Percentiles rank a stretch among this genome's conserved stretches.
Evolutionary conservation across 2,888 invertebrate genomes (phyloP).

Genomic region (Periphyllus acericola): DNA sequence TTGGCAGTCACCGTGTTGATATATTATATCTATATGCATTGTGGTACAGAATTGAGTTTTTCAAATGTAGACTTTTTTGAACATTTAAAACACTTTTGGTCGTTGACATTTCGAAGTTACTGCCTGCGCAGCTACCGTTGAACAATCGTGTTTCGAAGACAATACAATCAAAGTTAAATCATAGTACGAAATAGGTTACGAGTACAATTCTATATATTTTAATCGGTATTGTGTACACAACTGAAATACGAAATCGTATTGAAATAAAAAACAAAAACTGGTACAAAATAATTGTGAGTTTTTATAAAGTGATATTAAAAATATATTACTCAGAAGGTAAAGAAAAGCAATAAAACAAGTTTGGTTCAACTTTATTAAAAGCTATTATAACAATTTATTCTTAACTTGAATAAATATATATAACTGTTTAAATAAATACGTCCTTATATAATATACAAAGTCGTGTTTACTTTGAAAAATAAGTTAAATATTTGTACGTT

Average conservation of each 20-base stretch:
- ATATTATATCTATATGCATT: neutral
- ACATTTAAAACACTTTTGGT: neutral
- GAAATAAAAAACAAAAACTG: neutral
- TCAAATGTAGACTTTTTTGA: neutral
- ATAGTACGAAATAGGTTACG: neutral
- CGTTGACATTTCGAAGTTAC: slow-evolving; percentile 9
- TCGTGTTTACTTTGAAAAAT: neutral
- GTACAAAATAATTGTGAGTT: neutral
- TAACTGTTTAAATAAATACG: neutral
- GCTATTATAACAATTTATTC: neutral
- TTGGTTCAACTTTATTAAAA: neutral
- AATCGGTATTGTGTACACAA: neutral
- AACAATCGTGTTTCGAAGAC: neutral
- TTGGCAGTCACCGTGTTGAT: neutral
- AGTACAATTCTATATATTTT: neutral
- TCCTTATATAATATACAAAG: neutral
- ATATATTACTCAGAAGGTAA: neutral
- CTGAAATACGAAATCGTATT: neutral
- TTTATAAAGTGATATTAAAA: neutral
- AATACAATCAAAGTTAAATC: neutral
- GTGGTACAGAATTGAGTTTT: slow-evolving; percentile 5
- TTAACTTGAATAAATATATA: neutral
- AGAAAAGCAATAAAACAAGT: neutral
- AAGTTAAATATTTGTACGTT: neutral
- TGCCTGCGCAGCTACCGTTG: neutral